Base-by-base conservation (phyloP, 2,888 invertebrate genomes). In the Conistra vaccinii region DNA sequence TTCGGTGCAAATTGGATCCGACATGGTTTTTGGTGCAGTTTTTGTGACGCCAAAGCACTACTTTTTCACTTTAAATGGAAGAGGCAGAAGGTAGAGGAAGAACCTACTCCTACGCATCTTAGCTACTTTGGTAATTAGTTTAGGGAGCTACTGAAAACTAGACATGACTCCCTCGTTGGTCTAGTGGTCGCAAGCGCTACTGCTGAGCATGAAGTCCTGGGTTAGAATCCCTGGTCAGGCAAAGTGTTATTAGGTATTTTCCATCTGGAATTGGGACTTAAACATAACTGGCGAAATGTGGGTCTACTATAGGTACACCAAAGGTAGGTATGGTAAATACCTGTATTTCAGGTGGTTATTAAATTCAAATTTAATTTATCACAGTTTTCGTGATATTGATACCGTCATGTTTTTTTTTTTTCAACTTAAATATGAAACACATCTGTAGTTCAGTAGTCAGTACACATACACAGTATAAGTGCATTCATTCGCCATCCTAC, bases 11-110 rank as follows among this genome's bases (percentile, higher is more conserved):
- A 81, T 78, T 73, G 72, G 72, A 55, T 55, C 35, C 53, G 74
- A 80, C 73, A 63, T 63, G 63, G 60, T 74, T 79, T 79, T 75
- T 74, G 80, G 74, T 65, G 53, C 45, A 53, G 29, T 55, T 62
- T 77, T 69, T 53, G 12, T 26, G 14, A 29, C 17, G 61, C 9
- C 14, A n/a, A 62, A 69, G 48, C 32, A 23, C 23, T 77, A 7
- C 9, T 53, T 60, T 76, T 60, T 20, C 3, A 39, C 7, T n/a
- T 32, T 23, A 17, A 45, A 23, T 53, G 17, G 14, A 32, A 61
- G 2, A 7, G 2, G 3, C 45, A 23, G 51, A 42, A 62, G 62
- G 1, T 12, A 63, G 45, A 45, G 12, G 26, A 26, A 45, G 20
- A 45, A 45, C 5, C 35, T 1, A 61, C 17, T n/a, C 23, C 3